These are phyloP conservation scores for Oegoconia quadripuncta DNA, from an alignment of 2,888 invertebrate genomes.

Conservation along the genomic window DNA sequence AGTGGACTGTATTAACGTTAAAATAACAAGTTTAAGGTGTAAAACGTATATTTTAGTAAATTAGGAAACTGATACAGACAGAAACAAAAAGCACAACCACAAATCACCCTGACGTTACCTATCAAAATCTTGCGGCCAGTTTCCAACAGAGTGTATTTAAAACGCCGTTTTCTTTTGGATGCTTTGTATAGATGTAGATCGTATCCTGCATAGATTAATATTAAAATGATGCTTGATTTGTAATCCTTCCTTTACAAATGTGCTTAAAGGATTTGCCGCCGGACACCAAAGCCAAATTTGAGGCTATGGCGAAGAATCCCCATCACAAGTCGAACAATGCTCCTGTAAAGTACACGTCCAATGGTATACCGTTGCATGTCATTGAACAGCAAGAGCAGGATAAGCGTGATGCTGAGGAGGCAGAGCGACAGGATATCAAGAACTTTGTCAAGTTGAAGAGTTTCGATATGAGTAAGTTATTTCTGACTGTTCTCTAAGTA, in stretches of 20 bases:
- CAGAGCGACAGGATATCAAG: constrained; percentile 46
- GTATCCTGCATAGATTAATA: background rate
- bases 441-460: constrained; percentile 46
- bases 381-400: constrained; percentile 43
- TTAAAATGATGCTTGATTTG: background rate
- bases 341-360: constrained; percentile 44
- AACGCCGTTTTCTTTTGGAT: background rate
- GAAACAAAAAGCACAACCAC: too few relatives aligned
- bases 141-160: background rate
- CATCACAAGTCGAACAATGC: constrained; percentile 36
- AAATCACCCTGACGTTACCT: too few relatives aligned
- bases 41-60: too few relatives aligned
- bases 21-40: too few relatives aligned
- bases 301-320: constrained; percentile 42
- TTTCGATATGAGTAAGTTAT: constrained; percentile 40
- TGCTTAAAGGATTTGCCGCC: constrained; percentile 39
- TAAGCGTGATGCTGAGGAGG: constrained; percentile 34
- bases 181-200: background rate
- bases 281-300: constrained; percentile 39
- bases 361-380: constrained; percentile 41
- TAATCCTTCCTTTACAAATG: constrained; percentile 4
- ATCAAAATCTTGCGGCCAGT: background rate
- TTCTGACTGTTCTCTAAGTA: too few relatives aligned
- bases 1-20: too few relatives aligned
- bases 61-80: too few relatives aligned